Evolutionary conservation across 2,888 invertebrate species (phyloP), one percentile per base, ranked within the genome.

Genomic region (Parnassius apollo): DNA sequence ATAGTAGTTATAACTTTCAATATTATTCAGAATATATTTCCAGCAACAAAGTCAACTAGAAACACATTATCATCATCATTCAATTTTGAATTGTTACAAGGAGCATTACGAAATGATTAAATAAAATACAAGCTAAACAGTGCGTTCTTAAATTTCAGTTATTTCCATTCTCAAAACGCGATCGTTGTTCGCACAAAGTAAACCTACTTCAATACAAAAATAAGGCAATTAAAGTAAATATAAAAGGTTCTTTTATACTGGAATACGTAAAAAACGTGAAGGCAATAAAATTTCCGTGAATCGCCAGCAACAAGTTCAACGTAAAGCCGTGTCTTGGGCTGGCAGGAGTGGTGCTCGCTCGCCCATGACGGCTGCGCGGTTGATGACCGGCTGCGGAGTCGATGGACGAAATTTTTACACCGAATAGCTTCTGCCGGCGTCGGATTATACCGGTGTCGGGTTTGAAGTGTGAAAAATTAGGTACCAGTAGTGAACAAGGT

Each of bases 341-440:
- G 46, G 49, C 49, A 4, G 59, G 53, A 62, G 66, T 57, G 71
- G 66, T 66, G 69, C 49, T 42, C 68, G 66, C 66, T 70, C 66
- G 71, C 51, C 70, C 74, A 65, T 68, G 64, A 46, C 75, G 74
- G 65, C 67, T 59, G 25, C 75, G 74, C 75, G 75, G 75, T 75
- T 72, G 72, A 68, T 70, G 72, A 73, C 74, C 74, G 44, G 51
- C 55, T 11, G 50, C 22, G 25, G 57, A 53, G 59, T 51, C 57
- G 57, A 53, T 54, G 71, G 59, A 49, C 61, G 58, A 58, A 62
- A 60, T 59, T 62, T 62, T 66, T 62, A 59, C 59, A 53, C 62
- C 63, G 60, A 65, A 67, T 64, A 65, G 66, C 71, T 65, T 66
- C 67, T 66, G 69, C 57, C 48, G 51, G 22, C 35, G 18, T 48